Base-by-base conservation (phyloP, 2,888 invertebrate species). In the Dicyrtomina minuta region DNA sequence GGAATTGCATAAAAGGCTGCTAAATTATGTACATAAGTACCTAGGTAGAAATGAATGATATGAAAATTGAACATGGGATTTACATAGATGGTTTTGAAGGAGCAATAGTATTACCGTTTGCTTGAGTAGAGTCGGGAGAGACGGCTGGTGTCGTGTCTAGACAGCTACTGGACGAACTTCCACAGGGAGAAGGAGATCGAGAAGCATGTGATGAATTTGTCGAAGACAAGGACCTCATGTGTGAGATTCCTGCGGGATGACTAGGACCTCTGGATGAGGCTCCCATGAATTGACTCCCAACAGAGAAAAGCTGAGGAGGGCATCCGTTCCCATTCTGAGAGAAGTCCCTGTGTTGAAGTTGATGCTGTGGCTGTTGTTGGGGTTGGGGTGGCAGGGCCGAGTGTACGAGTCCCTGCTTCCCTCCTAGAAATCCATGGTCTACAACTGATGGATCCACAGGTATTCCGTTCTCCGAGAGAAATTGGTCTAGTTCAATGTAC, bases 401-500 rank as follows among this genome's bases (percentile, higher is more conserved):
- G 3, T 33, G 33, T 55, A 41, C 43, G 22, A 39, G 1, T 55
- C 65, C 53, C n/a, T 41, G 24, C 20, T 24, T 13, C 55, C 12
- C 24, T 33, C 65, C 65, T 27, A 39, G 55, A 26, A 59, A 49
- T 10, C 59, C 66, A 44, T 22, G 39, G 22, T 66, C 66, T 6
- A 17, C 22, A 41, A 27, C 26, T 46, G 66, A 20, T 33, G 55
- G 22, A 82, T 93, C 92, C 83, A 90, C 88, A 77, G 93, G 92
- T 84, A 93, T 92, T 80, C 93, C 93, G 83, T 95, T 96, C 85
- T 96, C 96, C 81, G 92, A 93, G 81, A 96, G 88, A 85, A 96
- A 96, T 85, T 96, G 96, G 85, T 96, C 96, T 85, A 96, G 86
- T 85, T 96, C 96, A 85, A 96, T 95, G 84, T 95, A 96, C 92